A percentile compares a stretch with the other conserved stretches of the same genome.
Conservation (phyloP, 2,797 vertebrate genomes). For the Cryptoblepharus egeriae region DNA sequence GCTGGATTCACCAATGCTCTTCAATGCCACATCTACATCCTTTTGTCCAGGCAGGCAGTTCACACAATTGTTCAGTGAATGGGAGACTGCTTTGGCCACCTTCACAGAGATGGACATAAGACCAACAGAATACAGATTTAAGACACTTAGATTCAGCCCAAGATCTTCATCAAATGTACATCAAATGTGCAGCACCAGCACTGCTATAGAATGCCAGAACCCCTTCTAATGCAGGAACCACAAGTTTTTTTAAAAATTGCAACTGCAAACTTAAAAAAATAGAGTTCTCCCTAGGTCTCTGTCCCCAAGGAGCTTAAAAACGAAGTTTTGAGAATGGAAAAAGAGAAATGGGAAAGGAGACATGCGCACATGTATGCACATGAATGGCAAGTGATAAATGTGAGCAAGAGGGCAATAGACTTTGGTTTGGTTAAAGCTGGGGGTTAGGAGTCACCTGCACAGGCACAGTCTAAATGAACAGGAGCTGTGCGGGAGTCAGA, state of each 20-base stretch:
- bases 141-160: background rate
- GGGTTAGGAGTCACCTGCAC: background rate
- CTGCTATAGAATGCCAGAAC: too few relatives aligned
- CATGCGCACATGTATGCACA: too few relatives aligned
- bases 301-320: background rate
- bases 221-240: too few relatives aligned
- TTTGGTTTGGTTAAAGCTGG: background rate
- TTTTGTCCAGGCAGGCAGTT: constrained; percentile 98
- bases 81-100: constrained; percentile 98
- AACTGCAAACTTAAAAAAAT: too few relatives aligned
- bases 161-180: too few relatives aligned
- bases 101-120: constrained; percentile 63
- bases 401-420: too few relatives aligned
- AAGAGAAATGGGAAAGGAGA: too few relatives aligned
- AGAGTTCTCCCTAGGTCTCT: background rate
- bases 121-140: background rate
- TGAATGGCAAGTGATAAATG: too few relatives aligned
- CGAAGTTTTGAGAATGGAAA: background rate
- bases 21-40: constrained; percentile 96
- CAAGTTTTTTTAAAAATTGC: too few relatives aligned
- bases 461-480: background rate
- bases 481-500: too few relatives aligned
- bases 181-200: too few relatives aligned
- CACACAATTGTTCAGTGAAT: constrained; percentile 97
- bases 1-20: constrained; percentile 97